Evolutionary conservation across 1,140 invertebrate species (phyloP).

Genomic region (Hypothenemus hampei): DNA sequence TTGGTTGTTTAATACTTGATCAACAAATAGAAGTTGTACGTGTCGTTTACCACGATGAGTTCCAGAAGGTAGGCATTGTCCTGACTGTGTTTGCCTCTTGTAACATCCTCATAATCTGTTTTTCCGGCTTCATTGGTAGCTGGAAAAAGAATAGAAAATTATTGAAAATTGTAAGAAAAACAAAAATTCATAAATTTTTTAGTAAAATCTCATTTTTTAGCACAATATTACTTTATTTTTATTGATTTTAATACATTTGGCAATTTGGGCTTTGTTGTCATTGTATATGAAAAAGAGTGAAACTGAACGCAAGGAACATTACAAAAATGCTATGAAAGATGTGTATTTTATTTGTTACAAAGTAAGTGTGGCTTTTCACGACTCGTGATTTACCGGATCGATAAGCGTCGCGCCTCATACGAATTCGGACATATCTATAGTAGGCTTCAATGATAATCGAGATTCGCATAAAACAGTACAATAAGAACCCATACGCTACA

Average conservation of each 20-base stretch:
- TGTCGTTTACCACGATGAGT: neutral
- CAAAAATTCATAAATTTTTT: neutral
- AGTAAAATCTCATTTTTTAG: neutral
- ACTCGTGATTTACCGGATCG: neutral
- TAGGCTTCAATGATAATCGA: no score
- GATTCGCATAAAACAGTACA: no score
- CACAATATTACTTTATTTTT: neutral
- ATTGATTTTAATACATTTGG: neutral
- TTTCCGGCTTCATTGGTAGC: neutral
- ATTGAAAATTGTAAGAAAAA: neutral
- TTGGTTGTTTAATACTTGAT: neutral
- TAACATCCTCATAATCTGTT: neutral
- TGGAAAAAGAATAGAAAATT: neutral
- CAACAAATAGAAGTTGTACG: neutral
- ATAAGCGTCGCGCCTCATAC: neutral
- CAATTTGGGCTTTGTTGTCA: neutral
- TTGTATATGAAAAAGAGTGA: neutral
- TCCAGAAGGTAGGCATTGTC: neutral
- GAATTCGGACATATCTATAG: no score
- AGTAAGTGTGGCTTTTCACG: neutral
- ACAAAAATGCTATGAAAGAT: neutral
- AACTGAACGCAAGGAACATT: neutral
- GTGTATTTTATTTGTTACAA: neutral
- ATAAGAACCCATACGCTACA: no score
- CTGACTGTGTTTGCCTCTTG: neutral